phyloP scores from a whole-genome alignment of 2,113 vertebrate species.

The Rhea pennata region DNA sequence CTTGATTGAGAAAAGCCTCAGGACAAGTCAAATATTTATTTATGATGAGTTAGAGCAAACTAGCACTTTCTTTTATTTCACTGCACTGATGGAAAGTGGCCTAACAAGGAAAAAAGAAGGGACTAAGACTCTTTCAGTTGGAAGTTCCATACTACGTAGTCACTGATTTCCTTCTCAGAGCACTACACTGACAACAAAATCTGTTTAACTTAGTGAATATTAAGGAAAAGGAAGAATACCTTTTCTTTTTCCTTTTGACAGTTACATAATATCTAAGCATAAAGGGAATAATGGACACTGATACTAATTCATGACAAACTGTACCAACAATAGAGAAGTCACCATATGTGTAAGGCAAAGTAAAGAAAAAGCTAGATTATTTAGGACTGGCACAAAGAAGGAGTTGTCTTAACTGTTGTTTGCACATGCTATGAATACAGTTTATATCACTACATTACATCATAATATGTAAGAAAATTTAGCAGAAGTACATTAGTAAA shows the following conservation, averaged over 20 bases:
- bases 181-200: slow-evolving; percentile 23
- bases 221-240: slow-evolving; percentile 25
- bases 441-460: not conserved
- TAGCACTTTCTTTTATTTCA: not conserved
- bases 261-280: slow-evolving; percentile 1
- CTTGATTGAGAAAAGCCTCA: not conserved
- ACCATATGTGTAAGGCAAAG: not conserved
- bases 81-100: not conserved
- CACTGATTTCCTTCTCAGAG: slow-evolving; percentile 41
- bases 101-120: slow-evolving; percentile 18
- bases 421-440: not conserved
- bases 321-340: not conserved
- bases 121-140: not conserved
- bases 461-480: not conserved
- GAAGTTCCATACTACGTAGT: not conserved
- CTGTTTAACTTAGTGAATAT: slow-evolving; percentile 54
- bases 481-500: not conserved
- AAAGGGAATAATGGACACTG: slow-evolving; percentile 9
- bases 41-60: slow-evolving; percentile 5
- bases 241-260: slow-evolving; percentile 15
- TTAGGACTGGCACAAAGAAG: not conserved
- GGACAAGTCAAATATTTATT: slow-evolving; percentile 15
- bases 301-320: slow-evolving; percentile 45
- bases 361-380: not conserved
- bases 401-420: not conserved